Base-by-base conservation (phyloP, 2,797 vertebrate species). In the Xiphophorus birchmanni region DNA sequence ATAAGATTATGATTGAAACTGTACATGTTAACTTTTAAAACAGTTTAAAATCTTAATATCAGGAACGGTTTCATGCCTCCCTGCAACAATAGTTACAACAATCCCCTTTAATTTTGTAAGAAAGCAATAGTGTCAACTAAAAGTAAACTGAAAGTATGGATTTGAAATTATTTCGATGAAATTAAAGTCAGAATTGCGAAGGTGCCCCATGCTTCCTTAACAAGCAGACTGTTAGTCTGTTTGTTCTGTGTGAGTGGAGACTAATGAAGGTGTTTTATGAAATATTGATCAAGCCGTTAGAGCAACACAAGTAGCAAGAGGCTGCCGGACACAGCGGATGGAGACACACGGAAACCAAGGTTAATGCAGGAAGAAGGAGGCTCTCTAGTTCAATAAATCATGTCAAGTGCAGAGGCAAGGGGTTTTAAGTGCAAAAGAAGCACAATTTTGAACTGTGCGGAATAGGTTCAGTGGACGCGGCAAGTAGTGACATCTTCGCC, bases 201-300 rank as follows among this genome's bases (percentile, higher is more conserved):
- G 82, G 84, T 86, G 77, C 86, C 82, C 87, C 84, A 78, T 86
- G 83, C 88, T 90, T 90, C 77, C 86, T 89, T 90, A 83, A 84
- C 77, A 50, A 82, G 78, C 83, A 71, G 75, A 75, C 50, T 79
- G 79, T 87, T 83, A 82, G 78, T 87, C 76, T 91, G 88, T 94
- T 92, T 84, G 86, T 83, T 85, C 79, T 80, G 52, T 84, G 83
- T 90, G 88, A 89, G 91, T 90, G 90, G 87, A 77, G 88, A 85
- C 91, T 95, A 94, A 94, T 94, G 94, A 95, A 95, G 92, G 86
- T 63, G 79, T 93, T 93, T 95, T 94, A 95, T 95, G 92, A 96
- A 95, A 94, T 96, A 96, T 95, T 94, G 95, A 96, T 96, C 88
- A 91, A 86, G 65, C 80, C 77, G 76, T 83, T 86, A 87, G 84